phyloP scores from a whole-genome alignment of 2,888 invertebrate genomes.

The Nipponacmea schrenckii region DNA sequence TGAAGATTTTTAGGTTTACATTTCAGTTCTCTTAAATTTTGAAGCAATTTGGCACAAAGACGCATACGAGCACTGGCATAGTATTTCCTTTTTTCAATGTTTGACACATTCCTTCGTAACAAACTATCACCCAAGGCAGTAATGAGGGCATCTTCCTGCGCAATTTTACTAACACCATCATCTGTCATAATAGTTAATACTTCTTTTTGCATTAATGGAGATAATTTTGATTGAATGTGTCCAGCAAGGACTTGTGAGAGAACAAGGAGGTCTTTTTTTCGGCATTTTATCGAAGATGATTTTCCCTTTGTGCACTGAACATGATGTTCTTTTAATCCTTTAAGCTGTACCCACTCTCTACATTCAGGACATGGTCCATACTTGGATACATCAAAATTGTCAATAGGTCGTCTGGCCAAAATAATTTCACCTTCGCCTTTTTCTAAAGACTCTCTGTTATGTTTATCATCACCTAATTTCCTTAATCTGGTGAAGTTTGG shows the following conservation, averaged over 20 bases:
- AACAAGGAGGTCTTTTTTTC: background rate
- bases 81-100: constrained; percentile 30
- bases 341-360: background rate
- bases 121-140: constrained; percentile 34
- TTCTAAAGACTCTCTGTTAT: background rate
- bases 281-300: background rate
- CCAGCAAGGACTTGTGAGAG: background rate
- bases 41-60: background rate
- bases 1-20: background rate
- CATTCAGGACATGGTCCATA: background rate
- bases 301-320: background rate
- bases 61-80: constrained; percentile 16
- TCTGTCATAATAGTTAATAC: constrained; percentile 31
- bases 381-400: background rate
- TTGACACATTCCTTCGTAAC: constrained; percentile 25
- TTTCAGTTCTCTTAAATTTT: background rate
- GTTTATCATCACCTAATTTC: background rate
- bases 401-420: background rate
- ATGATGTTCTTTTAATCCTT: background rate
- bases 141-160: constrained; percentile 26
- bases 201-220: background rate
- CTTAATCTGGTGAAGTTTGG: background rate
- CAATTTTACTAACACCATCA: constrained; percentile 26
- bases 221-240: background rate
- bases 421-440: background rate